These are phyloP conservation scores for Tethea ocularis DNA, from an alignment of 2,888 invertebrate genomes.

Conservation along the genomic window DNA sequence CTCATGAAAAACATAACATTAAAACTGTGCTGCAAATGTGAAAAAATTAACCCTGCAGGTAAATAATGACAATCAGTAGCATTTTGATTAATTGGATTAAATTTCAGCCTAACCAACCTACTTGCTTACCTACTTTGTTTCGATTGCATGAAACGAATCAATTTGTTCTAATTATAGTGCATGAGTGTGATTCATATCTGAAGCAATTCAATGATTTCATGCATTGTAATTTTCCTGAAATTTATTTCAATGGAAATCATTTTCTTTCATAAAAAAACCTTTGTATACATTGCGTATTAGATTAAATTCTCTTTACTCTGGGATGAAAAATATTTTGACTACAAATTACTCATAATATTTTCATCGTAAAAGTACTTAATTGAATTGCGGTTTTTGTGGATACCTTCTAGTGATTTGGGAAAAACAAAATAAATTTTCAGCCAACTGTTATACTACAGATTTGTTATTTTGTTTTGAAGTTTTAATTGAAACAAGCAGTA, in stretches of 20 bases:
- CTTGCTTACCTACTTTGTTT: background rate
- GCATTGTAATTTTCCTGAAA: background rate
- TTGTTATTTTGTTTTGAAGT: too few species aligned
- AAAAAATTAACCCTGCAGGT: too few species aligned
- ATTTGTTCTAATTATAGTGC: background rate
- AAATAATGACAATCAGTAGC: too few species aligned
- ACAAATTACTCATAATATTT: constrained; percentile 25
- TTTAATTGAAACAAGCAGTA: too few species aligned
- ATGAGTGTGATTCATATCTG: background rate
- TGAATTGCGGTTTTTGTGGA: constrained; percentile 50
- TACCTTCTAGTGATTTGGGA: constrained; percentile 44
- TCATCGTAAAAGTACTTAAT: constrained; percentile 49
- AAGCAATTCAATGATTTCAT: background rate
- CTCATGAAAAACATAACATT: too few species aligned
- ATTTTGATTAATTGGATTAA: too few species aligned
- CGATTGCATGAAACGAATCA: background rate
- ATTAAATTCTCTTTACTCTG: background rate
- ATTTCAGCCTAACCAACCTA: too few species aligned
- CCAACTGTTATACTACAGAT: background rate
- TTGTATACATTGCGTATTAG: background rate
- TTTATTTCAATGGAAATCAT: background rate
- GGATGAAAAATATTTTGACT: background rate
- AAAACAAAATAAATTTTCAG: constrained; percentile 17
- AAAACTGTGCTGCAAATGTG: too few species aligned
- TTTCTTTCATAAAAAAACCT: background rate